phyloP scores from a whole-genome alignment of 2,888 invertebrate genomes.

The Erynnis tages region DNA sequence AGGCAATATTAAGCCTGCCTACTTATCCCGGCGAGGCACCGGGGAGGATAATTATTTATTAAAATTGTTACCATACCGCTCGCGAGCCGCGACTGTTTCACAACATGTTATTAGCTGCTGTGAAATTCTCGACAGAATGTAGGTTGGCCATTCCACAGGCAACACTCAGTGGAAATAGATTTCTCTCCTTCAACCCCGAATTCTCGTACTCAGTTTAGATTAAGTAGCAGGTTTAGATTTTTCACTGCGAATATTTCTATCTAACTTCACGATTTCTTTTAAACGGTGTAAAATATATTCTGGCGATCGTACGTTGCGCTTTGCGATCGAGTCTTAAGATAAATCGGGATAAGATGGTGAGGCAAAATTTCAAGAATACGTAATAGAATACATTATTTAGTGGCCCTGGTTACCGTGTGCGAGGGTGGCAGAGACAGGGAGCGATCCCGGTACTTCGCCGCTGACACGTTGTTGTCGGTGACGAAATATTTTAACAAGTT shows the following conservation, averaged over 20 bases:
- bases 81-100: constrained; percentile 40
- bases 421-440: constrained; percentile 19
- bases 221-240: constrained; percentile 17
- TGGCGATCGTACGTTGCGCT: background rate
- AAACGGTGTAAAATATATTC: constrained; percentile 14
- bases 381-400: constrained; percentile 21
- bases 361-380: constrained; percentile 11
- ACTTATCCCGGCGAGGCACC: constrained; percentile 52
- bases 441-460: constrained; percentile 34
- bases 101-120: constrained; percentile 42
- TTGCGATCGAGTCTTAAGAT: constrained; percentile 1
- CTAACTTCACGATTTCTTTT: constrained; percentile 7
- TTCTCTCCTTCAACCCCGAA: constrained; percentile 8
- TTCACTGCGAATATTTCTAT: constrained; percentile 15
- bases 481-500: constrained; percentile 54
- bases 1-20: constrained; percentile 57
- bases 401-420: constrained; percentile 7
- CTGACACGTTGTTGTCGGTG: constrained; percentile 48
- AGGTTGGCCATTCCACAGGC: constrained; percentile 24
- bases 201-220: constrained; percentile 9
- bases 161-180: constrained; percentile 10
- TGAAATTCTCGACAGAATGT: constrained; percentile 47
- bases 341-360: constrained; percentile 5
- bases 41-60: constrained; percentile 70
- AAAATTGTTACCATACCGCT: constrained; percentile 64